These are phyloP conservation scores for Propithecus perrieri DNA, from an alignment of 2,797 vertebrate species.

Conservation along the genomic window DNA sequence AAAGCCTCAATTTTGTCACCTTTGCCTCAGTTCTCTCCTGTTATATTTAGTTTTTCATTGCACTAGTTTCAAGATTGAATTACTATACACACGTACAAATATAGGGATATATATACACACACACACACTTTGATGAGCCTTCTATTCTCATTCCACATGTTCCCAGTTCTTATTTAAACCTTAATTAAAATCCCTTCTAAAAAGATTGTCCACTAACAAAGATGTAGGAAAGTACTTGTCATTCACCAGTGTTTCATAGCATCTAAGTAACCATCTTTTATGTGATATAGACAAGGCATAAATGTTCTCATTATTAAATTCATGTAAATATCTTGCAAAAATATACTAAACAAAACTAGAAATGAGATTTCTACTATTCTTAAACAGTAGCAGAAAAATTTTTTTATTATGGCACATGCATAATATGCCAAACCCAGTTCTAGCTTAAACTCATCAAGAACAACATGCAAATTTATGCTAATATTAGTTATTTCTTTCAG, in stretches of 20 bases:
- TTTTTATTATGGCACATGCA: background rate
- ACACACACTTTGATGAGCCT: background rate
- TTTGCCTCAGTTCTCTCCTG: background rate
- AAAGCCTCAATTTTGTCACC: background rate
- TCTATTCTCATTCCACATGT: background rate
- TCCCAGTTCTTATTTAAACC: background rate
- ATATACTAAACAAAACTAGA: slow-evolving; percentile 10
- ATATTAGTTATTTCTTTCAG: slow-evolving; percentile 60
- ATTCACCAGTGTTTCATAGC: background rate
- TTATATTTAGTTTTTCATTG: background rate
- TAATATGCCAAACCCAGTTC: slow-evolving; percentile 37
- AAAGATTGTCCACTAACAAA: background rate
- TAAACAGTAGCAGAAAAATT: slow-evolving; percentile 34
- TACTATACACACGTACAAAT: background rate
- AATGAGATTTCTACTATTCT: slow-evolving; percentile 55
- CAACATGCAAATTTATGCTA: slow-evolving; percentile 71
- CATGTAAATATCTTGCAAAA: slow-evolving; percentile 41
- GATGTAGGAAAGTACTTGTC: background rate
- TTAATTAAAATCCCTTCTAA: slow-evolving; percentile 36
- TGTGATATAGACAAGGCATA: background rate
- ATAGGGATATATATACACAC: background rate
- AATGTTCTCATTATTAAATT: slow-evolving; percentile 46
- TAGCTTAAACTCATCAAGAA: slow-evolving; percentile 67
- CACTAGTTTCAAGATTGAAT: background rate
- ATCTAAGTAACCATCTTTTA: slow-evolving; percentile 8